These are phyloP conservation scores for Sebastes nivosus DNA, from an alignment of 2,797 vertebrate species.

Conservation along the genomic window DNA sequence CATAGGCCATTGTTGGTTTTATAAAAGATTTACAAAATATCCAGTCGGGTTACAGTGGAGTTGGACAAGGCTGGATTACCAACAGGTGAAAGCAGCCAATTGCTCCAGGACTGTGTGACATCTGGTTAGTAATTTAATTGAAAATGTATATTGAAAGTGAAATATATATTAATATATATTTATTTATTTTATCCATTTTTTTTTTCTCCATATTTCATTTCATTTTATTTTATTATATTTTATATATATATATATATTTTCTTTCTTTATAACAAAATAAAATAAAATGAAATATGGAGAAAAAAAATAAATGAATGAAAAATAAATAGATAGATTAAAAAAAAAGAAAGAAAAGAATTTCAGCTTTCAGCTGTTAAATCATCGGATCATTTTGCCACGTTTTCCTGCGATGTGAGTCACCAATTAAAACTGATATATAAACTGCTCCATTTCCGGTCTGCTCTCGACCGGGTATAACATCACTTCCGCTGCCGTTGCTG, in stretches of 20 bases:
- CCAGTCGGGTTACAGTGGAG: not conserved
- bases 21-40: not conserved
- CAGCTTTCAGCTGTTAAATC: not conserved
- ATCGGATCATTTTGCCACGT: not conserved
- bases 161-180: too few species aligned
- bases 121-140: not conserved
- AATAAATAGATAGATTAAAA: too few species aligned
- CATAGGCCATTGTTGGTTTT: not conserved
- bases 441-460: constrained; percentile 5
- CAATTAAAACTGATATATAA: not conserved
- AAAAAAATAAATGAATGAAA: too few species aligned
- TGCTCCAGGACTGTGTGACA: not conserved
- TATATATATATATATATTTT: too few species aligned
- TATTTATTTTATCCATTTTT: not conserved
- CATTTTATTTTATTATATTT: too few species aligned
- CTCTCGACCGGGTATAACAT: not conserved
- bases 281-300: too few species aligned
- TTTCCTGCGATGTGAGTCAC: not conserved
- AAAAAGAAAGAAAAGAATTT: too few species aligned
- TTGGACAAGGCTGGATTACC: too few species aligned
- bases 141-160: not conserved
- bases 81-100: not conserved
- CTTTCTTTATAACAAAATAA: too few species aligned
- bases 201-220: not conserved
- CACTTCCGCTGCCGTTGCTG: constrained; percentile 68